phyloP scores from a whole-genome alignment of 1,140 invertebrate species.

The Nebria ingens region DNA sequence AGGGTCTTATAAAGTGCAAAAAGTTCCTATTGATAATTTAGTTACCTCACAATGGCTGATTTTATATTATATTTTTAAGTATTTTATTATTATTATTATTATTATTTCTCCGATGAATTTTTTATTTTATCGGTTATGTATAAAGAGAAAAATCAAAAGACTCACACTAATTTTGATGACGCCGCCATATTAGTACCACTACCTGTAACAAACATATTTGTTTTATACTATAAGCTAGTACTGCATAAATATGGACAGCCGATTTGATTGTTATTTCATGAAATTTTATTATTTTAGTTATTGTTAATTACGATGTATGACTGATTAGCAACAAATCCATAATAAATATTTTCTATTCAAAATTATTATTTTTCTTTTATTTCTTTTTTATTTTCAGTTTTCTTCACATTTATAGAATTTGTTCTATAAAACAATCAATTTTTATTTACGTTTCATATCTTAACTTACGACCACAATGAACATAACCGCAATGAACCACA shows the following conservation, averaged over 20 bases:
- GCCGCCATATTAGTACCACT: too few relatives aligned
- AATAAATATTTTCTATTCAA: slow-evolving; percentile 9
- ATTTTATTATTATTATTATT: too few relatives aligned
- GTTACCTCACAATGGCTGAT: neutral
- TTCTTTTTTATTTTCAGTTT: neutral
- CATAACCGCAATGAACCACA: too few relatives aligned
- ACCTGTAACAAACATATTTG: too few relatives aligned
- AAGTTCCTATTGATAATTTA: neutral
- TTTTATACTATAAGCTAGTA: too few relatives aligned
- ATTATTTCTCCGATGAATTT: neutral
- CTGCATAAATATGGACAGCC: neutral
- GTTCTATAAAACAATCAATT: neutral
- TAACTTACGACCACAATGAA: too few relatives aligned
- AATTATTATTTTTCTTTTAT: slow-evolving; percentile 5
- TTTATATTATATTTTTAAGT: too few relatives aligned
- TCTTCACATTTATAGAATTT: neutral
- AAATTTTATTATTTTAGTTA: neutral
- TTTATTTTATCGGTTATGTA: neutral
- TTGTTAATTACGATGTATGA: neutral
- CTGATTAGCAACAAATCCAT: neutral
- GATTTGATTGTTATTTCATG: neutral
- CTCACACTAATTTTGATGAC: neutral
- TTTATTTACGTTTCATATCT: too few relatives aligned
- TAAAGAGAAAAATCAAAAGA: neutral
- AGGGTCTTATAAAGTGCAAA: too few relatives aligned